These are phyloP conservation scores for Anticlea derivata DNA, from an alignment of 2,888 invertebrate species.

Conservation along the genomic window DNA sequence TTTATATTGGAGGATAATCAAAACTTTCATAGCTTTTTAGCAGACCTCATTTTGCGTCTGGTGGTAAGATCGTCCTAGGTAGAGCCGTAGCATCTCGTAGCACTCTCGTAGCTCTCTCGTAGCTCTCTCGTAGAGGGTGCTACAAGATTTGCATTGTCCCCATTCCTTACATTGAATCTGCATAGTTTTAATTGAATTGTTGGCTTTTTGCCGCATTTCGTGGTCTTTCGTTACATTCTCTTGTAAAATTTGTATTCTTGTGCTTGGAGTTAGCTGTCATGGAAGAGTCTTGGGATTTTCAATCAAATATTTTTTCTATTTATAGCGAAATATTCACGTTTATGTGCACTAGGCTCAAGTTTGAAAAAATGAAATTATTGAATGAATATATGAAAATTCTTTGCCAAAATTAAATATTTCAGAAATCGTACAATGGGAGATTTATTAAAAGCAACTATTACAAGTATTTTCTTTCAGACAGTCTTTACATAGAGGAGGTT, in stretches of 20 bases:
- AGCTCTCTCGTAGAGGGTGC: conserved; percentile 21
- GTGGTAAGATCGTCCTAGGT: not conserved
- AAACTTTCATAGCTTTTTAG: not conserved
- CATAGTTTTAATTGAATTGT: conserved; percentile 29
- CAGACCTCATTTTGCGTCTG: not conserved
- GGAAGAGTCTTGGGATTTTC: too few species aligned
- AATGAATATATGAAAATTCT: too few species aligned
- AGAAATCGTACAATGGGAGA: too few species aligned
- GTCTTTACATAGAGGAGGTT: too few species aligned
- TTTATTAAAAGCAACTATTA: too few species aligned
- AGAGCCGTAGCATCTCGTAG: conserved; percentile 23
- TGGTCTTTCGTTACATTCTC: conserved; percentile 16
- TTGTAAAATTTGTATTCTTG: conserved; percentile 12
- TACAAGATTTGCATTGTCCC: conserved; percentile 26
- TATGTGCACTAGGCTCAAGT: too few species aligned
- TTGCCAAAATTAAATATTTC: too few species aligned
- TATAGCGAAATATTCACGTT: too few species aligned
- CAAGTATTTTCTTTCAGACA: too few species aligned
- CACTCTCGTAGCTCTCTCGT: conserved; percentile 22
- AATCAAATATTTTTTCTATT: too few species aligned
- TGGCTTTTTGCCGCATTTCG: conserved; percentile 23
- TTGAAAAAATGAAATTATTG: too few species aligned
- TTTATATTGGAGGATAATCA: too few species aligned
- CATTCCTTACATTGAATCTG: conserved; percentile 27
- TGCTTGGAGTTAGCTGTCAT: not conserved